Evolutionary conservation across 2,888 invertebrate genomes (phyloP).

Genomic region (Anoplius nigerrimus): DNA sequence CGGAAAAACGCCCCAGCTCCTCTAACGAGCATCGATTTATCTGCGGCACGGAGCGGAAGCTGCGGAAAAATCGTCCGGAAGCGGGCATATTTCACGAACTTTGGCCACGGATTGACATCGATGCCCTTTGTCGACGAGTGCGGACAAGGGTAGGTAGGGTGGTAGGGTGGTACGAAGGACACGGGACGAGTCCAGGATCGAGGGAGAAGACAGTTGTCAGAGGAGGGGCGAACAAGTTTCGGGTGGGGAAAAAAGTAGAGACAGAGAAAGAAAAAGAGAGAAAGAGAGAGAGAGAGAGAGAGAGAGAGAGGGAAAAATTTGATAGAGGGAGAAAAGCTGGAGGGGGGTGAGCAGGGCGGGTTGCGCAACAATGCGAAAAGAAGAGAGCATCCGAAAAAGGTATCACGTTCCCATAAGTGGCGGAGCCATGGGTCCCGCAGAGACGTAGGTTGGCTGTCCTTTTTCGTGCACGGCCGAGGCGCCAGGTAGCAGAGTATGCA

Average conservation of each 20-base stretch:
- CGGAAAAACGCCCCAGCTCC: no score
- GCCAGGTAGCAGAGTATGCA: slow-evolving; percentile 43
- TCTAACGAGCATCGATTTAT: no score
- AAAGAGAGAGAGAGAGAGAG: neutral
- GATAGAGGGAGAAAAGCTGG: neutral
- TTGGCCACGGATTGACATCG: slow-evolving; percentile 43
- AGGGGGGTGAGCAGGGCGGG: slow-evolving; percentile 32
- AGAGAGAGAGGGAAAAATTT: neutral
- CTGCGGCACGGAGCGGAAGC: no score
- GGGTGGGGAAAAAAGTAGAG: neutral
- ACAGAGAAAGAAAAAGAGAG: neutral
- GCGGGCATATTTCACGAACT: neutral
- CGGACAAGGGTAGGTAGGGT: neutral
- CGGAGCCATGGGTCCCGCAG: slow-evolving; percentile 53
- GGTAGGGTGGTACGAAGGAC: no score
- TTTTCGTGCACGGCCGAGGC: slow-evolving; percentile 32
- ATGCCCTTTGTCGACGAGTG: slow-evolving; percentile 50
- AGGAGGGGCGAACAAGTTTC: no score
- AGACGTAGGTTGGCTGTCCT: slow-evolving; percentile 38
- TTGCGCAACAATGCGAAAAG: slow-evolving; percentile 68
- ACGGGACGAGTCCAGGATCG: neutral
- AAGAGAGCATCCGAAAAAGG: slow-evolving; percentile 66
- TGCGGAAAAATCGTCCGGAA: neutral
- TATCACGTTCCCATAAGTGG: slow-evolving; percentile 68
- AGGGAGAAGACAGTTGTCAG: neutral